A percentile compares a stretch with the other conserved stretches of the same genome.
These are phyloP conservation scores for Dasyornis broadbenti DNA, from an alignment of 2,113 vertebrate species.

Conservation along the genomic window DNA sequence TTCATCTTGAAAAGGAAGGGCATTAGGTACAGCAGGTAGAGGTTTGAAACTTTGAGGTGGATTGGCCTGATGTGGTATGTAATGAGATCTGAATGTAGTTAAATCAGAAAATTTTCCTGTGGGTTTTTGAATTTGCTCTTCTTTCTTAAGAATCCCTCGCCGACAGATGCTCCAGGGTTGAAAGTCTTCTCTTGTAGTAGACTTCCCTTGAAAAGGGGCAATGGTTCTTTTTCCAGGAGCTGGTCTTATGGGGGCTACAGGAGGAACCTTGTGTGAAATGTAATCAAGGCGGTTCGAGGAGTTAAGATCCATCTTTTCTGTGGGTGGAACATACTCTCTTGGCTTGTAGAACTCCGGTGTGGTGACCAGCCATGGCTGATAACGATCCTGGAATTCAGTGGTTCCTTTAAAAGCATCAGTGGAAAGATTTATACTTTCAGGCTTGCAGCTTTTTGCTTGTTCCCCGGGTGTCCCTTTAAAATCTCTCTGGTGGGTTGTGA, in stretches of 20 bases:
- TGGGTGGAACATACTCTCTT: conserved; percentile 63
- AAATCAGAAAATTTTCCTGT: conserved; percentile 75
- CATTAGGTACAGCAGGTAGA: background rate
- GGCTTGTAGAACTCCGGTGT: conserved; percentile 34
- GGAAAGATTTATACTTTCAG: conserved; percentile 25
- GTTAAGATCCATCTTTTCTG: conserved; percentile 70
- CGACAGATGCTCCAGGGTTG: conserved; percentile 66
- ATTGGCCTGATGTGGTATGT: conserved; percentile 63
- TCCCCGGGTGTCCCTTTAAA: conserved; percentile 74
- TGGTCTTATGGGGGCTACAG: conserved; percentile 66
- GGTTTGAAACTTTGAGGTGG: conserved; percentile 76
- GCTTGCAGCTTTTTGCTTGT: conserved; percentile 75
- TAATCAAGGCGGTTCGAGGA: conserved; percentile 74
- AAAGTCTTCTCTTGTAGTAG: conserved; percentile 80
- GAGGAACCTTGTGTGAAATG: conserved; percentile 57
- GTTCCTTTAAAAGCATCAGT: conserved; percentile 64
- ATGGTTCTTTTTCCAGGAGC: conserved; percentile 6
- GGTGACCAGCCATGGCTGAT: conserved; percentile 71
- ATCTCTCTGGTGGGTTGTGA: conserved; percentile 78
- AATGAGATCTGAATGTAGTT: conserved; percentile 83
- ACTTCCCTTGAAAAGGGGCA: conserved; percentile 76
- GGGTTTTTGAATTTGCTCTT: conserved; percentile 66
- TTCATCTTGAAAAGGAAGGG: conserved; percentile 63
- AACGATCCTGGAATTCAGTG: conserved; percentile 81
- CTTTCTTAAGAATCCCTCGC: conserved; percentile 60